Conservation (phyloP, 2,888 invertebrate genomes). For the Hemithea aestivaria region DNA sequence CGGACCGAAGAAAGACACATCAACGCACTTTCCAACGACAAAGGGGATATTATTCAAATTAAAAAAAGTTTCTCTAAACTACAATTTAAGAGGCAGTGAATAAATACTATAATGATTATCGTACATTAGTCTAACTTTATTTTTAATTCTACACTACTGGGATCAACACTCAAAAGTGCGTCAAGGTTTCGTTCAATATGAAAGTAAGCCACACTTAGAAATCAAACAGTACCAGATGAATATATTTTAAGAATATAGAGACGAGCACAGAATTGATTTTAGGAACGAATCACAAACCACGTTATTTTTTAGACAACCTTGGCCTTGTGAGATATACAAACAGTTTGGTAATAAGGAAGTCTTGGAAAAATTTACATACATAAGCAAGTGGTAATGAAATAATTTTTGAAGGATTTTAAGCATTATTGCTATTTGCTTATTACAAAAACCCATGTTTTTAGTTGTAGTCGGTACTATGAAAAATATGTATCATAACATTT, state of each 20-base stretch:
- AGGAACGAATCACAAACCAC: constrained; percentile 37
- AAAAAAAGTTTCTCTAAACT: constrained; percentile 36
- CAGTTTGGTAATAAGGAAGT: constrained; percentile 56
- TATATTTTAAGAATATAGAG: constrained; percentile 26
- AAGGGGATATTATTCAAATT: constrained; percentile 54
- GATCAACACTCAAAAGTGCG: constrained; percentile 11
- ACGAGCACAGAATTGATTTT: constrained; percentile 34
- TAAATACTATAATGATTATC: too few species aligned
- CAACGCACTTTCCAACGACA: constrained; percentile 54
- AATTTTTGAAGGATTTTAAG: constrained; percentile 3
- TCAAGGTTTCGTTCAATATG: constrained; percentile 15
- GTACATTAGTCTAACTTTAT: too few species aligned
- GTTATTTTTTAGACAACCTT: constrained; percentile 48
- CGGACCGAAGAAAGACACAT: constrained; percentile 49
- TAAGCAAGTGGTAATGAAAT: constrained; percentile 23
- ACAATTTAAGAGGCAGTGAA: too few species aligned
- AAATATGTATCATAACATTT: constrained; percentile 10
- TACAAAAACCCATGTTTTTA: not conserved
- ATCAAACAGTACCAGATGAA: too few species aligned
- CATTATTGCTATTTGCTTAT: constrained; percentile 1
- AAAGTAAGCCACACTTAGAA: too few species aligned
- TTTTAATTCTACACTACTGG: too few species aligned
- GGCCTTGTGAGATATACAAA: constrained; percentile 53
- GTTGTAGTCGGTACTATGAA: not conserved
- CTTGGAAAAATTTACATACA: constrained; percentile 36